Evolutionary conservation across 1,140 invertebrate genomes (phyloP), one percentile per base, ranked within the genome.

Genomic region (Trichomalopsis sarcophagae): DNA sequence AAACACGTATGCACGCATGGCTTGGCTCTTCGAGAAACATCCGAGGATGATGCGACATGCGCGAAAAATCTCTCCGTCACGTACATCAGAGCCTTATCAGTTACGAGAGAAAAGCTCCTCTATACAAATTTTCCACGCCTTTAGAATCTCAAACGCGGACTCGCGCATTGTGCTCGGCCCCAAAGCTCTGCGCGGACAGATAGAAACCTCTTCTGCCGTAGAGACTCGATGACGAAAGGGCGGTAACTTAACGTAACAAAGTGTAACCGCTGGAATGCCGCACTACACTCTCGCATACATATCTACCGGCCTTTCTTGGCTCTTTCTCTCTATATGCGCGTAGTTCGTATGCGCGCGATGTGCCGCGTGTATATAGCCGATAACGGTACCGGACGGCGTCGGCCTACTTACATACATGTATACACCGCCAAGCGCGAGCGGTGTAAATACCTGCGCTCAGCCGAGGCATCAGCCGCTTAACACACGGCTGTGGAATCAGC

Each of bases 371-470:
- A 75, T 81, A 85, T 55, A 47, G 14, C 79, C n/a, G 44, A 69
- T 86, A 86, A 86, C 84, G 84, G 84, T 82, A 86, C 66, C 44
- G 44, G 79, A 82, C 80, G 84, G 80, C 79, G 78, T 77, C 84
- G 84, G 84, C 84, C 84, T 86, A 86, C 84, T 86, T 86, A 86
- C 84, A 86, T 86, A 86, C 75, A 86, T 86, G 84, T 85, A 85
- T 85, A 85, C 40, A 10, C 40, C 75, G 27, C 71, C 9, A 36
- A 36, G 78, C 75, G 21, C 44, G 44, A 23, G 36, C 30, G 55
- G 9, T 77, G 77, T 81, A 81, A 80, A 84, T 84, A 81, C 83
- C 83, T 80, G 83, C 69, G 71, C 81, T 4, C 68, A 33, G 23
- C 13, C 0, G 7, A 71, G 27, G 14, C 44, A 9, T 40, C 5